A percentile compares a stretch with the other conserved stretches of the same genome.
These are phyloP conservation scores for Nymphalis urticae DNA, from an alignment of 2,888 invertebrate genomes.

Conservation along the genomic window DNA sequence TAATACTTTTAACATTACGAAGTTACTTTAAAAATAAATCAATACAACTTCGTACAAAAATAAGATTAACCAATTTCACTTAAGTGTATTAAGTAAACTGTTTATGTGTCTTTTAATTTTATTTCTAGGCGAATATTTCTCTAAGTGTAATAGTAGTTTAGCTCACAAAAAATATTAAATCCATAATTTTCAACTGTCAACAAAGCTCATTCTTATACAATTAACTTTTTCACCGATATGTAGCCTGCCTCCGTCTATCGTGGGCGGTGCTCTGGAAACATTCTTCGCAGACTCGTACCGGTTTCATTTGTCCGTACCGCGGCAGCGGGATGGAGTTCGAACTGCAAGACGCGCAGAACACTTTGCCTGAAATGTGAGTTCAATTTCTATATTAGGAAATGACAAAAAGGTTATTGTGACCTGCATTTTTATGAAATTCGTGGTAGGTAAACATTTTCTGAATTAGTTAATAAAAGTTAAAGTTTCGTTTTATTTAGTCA, in stretches of 20 bases:
- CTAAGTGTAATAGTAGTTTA: neutral
- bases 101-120: neutral
- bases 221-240: slow-evolving; percentile 50
- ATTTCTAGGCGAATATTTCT: neutral
- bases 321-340: slow-evolving; percentile 95
- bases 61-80: neutral
- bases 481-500: too few relatives aligned
- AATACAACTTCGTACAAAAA: too few relatives aligned
- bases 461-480: too few relatives aligned
- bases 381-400: neutral
- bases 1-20: neutral
- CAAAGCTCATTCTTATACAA: slow-evolving; percentile 2
- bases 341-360: slow-evolving; percentile 97
- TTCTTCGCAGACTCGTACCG: slow-evolving; percentile 96
- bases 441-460: too few relatives aligned
- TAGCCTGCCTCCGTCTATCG: slow-evolving; percentile 47
- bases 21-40: too few relatives aligned
- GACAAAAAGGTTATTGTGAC: too few relatives aligned
- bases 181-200: neutral
- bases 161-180: slow-evolving; percentile 1
- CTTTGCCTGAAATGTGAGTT: slow-evolving; percentile 80
- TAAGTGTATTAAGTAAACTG: neutral
- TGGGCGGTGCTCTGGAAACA: slow-evolving; percentile 82
- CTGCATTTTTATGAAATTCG: too few relatives aligned
- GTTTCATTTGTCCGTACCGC: slow-evolving; percentile 94